These are phyloP conservation scores for Lindbergichthys nudifrons DNA, from an alignment of 2,797 vertebrate species.

Conservation along the genomic window DNA sequence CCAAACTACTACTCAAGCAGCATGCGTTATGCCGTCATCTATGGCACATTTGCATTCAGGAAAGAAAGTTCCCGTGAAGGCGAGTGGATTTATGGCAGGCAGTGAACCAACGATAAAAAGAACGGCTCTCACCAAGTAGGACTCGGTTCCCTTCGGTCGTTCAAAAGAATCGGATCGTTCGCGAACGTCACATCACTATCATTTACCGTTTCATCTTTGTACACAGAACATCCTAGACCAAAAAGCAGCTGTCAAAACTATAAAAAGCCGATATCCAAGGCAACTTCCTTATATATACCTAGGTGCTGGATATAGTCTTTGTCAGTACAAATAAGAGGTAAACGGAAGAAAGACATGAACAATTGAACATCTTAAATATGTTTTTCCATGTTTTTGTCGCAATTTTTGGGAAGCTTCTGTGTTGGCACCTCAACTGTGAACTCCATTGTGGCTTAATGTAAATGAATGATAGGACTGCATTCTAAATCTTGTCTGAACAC, in stretches of 20 bases:
- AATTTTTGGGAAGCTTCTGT: neutral
- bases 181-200: too few relatives aligned
- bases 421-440: neutral
- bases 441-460: neutral
- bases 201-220: neutral
- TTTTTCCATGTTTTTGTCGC: too few relatives aligned
- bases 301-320: neutral
- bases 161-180: too few relatives aligned
- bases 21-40: too few relatives aligned
- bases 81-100: too few relatives aligned
- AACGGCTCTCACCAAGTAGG: too few relatives aligned
- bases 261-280: neutral
- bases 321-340: neutral
- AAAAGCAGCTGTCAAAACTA: too few relatives aligned
- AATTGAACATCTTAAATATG: neutral
- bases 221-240: neutral
- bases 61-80: too few relatives aligned
- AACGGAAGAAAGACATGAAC: neutral
- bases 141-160: too few relatives aligned
- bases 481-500: neutral
- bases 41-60: too few relatives aligned
- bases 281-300: neutral
- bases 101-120: too few relatives aligned
- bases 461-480: neutral
- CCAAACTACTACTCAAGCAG: too few relatives aligned